Percentiles rank a stretch among this genome's conserved stretches.
These are phyloP conservation scores for Pharmacophagus antenor DNA, from an alignment of 2,888 invertebrate species.

Conservation along the genomic window DNA sequence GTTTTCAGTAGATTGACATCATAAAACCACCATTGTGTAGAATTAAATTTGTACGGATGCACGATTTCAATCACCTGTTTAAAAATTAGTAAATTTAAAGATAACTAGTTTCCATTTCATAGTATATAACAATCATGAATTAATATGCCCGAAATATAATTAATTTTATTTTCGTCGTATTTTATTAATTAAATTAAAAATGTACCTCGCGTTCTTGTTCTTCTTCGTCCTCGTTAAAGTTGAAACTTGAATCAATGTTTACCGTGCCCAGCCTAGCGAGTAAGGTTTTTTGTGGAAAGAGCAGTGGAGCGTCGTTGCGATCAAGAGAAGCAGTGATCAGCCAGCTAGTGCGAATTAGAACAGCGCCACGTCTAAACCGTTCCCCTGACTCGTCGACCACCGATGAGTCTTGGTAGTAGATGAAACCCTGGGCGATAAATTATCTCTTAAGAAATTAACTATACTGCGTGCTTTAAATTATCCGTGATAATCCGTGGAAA, in stretches of 20 bases:
- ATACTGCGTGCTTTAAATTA: too few relatives aligned
- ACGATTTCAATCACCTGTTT: conserved; percentile 62
- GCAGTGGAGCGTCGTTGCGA: conserved; percentile 42
- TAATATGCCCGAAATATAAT: not conserved
- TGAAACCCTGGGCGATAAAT: conserved; percentile 52
- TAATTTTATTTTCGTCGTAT: too few relatives aligned
- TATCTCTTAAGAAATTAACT: not conserved
- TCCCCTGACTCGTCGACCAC: conserved; percentile 48
- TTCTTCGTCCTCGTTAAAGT: conserved; percentile 67
- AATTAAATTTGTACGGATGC: conserved; percentile 56
- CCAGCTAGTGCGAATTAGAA: conserved; percentile 60
- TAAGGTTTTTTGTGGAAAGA: conserved; percentile 64
- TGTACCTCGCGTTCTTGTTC: conserved; percentile 71
- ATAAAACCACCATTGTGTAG: conserved; percentile 59
- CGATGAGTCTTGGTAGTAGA: conserved; percentile 64
- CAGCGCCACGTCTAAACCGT: conserved; percentile 57
- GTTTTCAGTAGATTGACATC: conserved; percentile 66
- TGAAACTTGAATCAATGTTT: conserved; percentile 55
- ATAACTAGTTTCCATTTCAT: not conserved
- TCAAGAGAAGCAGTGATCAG: conserved; percentile 59
- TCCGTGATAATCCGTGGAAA: too few relatives aligned
- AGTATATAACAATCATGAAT: not conserved
- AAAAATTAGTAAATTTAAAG: conserved; percentile 1
- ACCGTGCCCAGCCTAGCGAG: conserved; percentile 64
- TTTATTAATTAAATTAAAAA: not conserved